Percentiles rank a stretch among this genome's conserved stretches.
These are phyloP conservation scores for Megamerina dolium DNA, from an alignment of 2,888 invertebrate species.

Conservation along the genomic window DNA sequence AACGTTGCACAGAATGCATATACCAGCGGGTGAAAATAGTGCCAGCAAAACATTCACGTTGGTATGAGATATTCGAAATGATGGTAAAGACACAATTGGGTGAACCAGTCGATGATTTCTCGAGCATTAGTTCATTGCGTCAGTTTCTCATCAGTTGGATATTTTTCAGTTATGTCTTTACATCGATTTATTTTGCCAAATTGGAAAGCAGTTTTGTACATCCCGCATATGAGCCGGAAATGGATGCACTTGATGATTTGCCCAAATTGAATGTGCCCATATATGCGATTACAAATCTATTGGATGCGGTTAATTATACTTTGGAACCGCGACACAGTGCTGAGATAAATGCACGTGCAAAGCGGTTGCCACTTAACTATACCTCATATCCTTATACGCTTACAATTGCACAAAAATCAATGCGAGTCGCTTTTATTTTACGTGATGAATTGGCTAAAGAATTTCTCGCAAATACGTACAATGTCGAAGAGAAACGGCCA, in stretches of 20 bases:
- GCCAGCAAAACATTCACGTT: conserved; percentile 14
- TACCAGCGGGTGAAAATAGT: conserved; percentile 1
- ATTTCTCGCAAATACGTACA: conserved; percentile 35
- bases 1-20: conserved; percentile 15
- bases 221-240: conserved; percentile 33
- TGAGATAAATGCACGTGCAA: conserved; percentile 14
- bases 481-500: conserved; percentile 30
- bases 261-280: conserved; percentile 22
- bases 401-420: conserved; percentile 1
- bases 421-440: conserved; percentile 28
- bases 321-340: conserved; percentile 22
- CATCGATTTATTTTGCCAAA: conserved; percentile 40
- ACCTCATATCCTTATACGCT: conserved; percentile 3
- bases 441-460: conserved; percentile 34
- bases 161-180: conserved; percentile 39
- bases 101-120: conserved; percentile 30
- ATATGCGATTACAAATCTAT: conserved; percentile 25
- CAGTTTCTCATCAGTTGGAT: conserved; percentile 40
- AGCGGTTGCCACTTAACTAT: conserved; percentile 19
- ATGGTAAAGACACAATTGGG: conserved; percentile 37
- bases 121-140: conserved; percentile 32
- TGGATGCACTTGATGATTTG: conserved; percentile 32
- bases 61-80: conserved; percentile 32
- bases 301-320: conserved; percentile 20
- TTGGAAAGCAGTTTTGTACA: conserved; percentile 42